Evolutionary conservation across 2,888 invertebrate species (phyloP).

Genomic region (Apamea crenata): DNA sequence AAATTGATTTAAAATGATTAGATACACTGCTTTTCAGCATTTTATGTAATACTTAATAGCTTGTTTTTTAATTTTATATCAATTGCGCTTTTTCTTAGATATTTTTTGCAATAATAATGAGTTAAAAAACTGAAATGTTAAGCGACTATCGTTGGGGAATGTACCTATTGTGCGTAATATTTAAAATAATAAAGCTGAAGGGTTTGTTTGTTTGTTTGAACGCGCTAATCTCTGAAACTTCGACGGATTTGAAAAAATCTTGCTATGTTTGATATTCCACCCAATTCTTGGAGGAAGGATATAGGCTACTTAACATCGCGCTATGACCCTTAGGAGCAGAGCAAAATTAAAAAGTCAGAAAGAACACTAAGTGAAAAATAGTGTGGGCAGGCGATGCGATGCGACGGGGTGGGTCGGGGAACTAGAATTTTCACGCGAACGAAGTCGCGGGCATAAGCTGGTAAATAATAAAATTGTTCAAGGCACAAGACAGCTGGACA

Average conservation of each 20-base stretch:
- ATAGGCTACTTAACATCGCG: too few species aligned
- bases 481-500: slow-evolving; percentile 54
- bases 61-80: not conserved
- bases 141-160: not conserved
- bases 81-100: not conserved
- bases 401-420: not conserved
- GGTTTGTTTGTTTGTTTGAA: too few species aligned
- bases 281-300: not conserved
- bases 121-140: not conserved
- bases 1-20: not conserved
- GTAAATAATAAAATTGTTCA: slow-evolving; percentile 46
- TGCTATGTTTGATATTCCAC: not conserved
- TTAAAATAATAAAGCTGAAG: not conserved
- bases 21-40: not conserved
- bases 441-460: not conserved
- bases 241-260: not conserved
- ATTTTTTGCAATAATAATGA: not conserved
- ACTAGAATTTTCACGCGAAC: not conserved
- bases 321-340: not conserved
- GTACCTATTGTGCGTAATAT: not conserved
- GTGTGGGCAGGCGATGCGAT: too few species aligned
- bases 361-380: not conserved
- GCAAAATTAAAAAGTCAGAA: not conserved
- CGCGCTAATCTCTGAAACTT: not conserved
- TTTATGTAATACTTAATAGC: not conserved